Base-by-base conservation (phyloP, 2,113 vertebrate species). In the Sapajus apella region DNA sequence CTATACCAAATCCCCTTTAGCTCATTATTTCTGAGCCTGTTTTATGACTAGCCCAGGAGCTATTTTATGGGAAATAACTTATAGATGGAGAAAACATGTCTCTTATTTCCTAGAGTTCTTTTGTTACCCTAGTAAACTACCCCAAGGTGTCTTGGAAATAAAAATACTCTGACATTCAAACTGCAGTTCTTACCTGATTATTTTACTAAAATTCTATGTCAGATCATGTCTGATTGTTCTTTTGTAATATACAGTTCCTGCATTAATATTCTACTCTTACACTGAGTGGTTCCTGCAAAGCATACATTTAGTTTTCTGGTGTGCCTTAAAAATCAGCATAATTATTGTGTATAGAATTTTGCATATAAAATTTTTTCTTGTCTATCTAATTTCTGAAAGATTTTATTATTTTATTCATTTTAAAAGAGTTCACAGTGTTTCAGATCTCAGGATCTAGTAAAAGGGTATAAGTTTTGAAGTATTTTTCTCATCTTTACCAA, bases 101-200 rank as follows among this genome's bases (percentile, higher is more conserved):
- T 94, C 55, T 90, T 87, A 72, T 81, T 90, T 91, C 83, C 52
- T 6, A 87, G 64, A 88, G 6, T 84, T 81, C 2, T 90, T 77
- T 27, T 84, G 4, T 77, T 81, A 56, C 47, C 68, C 14, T 80
- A 70, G 82, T 80, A 94, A 93, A 77, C 25, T 17, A 81, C 5
- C 7, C 35, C 30, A 94, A 87, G 16, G 12, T 90, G 3, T 72
- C 37, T 58, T 81, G 27, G n/a, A 96, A 90, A 95, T 94, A 68
- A 88, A 95, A 94, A 91, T 47, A 75, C 8, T 90, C 87, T 77
- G 93, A 79, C 32, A 73, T 79, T 82, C 32, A 87, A 91, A 55
- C 17, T 61, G 8, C 0, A 94, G 23, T 7, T 30, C n/a, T n/a
- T 66, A 70, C 14, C 3, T 97, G 76, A 61, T 37, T 73, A 27